phyloP scores from a whole-genome alignment of 1,140 invertebrate species.

The Coelopa frigida region DNA sequence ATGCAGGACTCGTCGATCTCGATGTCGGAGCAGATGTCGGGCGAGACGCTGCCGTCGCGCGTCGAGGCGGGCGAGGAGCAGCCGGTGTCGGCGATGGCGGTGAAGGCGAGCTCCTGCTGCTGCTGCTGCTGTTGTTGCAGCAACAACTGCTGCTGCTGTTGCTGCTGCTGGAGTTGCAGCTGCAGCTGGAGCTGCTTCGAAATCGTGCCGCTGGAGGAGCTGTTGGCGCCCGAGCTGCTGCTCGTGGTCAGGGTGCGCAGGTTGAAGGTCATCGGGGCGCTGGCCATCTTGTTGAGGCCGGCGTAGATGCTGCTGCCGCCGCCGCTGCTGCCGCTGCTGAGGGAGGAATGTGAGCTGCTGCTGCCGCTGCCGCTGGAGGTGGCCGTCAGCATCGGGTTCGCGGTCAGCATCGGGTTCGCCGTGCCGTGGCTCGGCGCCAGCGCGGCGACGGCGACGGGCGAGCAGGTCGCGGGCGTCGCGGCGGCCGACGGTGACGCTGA shows the following conservation, averaged over 20 bases:
- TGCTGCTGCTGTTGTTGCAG: constrained; percentile 5
- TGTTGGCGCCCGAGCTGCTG: constrained; percentile 1
- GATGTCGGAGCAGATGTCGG: constrained; percentile 39
- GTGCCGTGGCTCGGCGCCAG: constrained; percentile 15
- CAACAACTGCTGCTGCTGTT: background rate
- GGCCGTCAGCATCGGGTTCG: constrained; percentile 10
- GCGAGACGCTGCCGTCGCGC: constrained; percentile 36
- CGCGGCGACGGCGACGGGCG: constrained; percentile 1
- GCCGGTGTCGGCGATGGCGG: constrained; percentile 28
- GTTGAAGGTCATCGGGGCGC: constrained; percentile 12
- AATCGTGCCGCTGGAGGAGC: constrained; percentile 9
- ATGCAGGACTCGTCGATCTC: constrained; percentile 51
- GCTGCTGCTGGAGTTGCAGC: constrained; percentile 1
- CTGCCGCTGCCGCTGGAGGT: constrained; percentile 14
- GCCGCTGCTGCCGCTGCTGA: constrained; percentile 8
- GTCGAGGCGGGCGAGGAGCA: constrained; percentile 33
- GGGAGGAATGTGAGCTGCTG: constrained; percentile 11
- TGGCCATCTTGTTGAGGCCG: constrained; percentile 10
- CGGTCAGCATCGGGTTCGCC: constrained; percentile 7
- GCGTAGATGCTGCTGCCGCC: constrained; percentile 10
- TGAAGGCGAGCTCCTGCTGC: constrained; percentile 20
- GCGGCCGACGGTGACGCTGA: background rate
- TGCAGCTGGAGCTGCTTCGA: constrained; percentile 5
- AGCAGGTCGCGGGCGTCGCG: background rate
- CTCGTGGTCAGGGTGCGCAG: constrained; percentile 3